Base-by-base conservation (phyloP, 2,888 invertebrate genomes). In the Euphydryas editha region DNA sequence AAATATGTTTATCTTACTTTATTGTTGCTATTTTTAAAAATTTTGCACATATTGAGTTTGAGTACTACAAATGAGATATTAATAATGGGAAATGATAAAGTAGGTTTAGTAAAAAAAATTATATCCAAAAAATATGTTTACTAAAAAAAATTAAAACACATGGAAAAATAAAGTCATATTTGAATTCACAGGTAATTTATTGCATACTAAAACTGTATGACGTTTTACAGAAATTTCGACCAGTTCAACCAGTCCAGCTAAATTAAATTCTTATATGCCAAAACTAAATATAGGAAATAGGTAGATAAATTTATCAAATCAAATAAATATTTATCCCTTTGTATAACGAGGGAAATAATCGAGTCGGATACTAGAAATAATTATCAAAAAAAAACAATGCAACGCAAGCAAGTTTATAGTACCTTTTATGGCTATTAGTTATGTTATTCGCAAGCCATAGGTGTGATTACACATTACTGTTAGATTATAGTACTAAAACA, bases 371-470 rank as follows among this genome's bases (percentile, higher is more conserved):
- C 54, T 69, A 70, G 67, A 72, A 76, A 72, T 76, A 73, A 79
- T 77, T 77, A 80, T 79, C 80, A 82, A 81, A 85, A 83, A 86
- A 90, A 88, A 89, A 90, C 90, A 89, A 87, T 88, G 92, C 92
- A 87, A 87, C 84, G 86, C 78, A 92, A 92, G 92, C 92, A 82
- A 88, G 76, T 87, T 87, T 81, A 87, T 86, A 87, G 85, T 88
- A 85, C 85, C 84, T 80, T 83, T 83, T 84, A 87, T 87, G 92
- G 92, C 90, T 80, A 89, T 92, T 89, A 91, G 86, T 90, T 85
- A 81, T 87, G 92, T 92, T 92, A 92, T 91, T 92, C 68, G 92
- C 92, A 92, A 92, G 92, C 92, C 92, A 88, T 89, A 85, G 85
- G 80, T 87, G 80, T 87, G 83, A 82, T 86, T 90, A 90, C 76